Conservation (phyloP, 1,140 invertebrate genomes). For the Paracyclopina nana region DNA sequence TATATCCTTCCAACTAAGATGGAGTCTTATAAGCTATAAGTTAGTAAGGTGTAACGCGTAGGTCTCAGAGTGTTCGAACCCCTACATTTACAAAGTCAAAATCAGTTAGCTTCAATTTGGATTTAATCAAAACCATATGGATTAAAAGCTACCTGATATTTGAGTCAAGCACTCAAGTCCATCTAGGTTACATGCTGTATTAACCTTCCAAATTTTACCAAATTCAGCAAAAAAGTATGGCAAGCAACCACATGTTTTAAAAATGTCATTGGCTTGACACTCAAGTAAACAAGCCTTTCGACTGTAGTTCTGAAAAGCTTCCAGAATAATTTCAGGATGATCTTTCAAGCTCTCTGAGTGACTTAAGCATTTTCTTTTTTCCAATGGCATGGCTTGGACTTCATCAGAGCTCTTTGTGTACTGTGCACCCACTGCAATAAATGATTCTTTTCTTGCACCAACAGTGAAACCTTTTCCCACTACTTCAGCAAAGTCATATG, state of each 20-base stretch:
- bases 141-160: too few species aligned
- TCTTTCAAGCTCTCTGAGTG: background rate
- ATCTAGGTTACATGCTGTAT: background rate
- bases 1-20: too few species aligned
- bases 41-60: too few species aligned
- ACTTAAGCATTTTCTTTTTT: background rate
- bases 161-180: background rate
- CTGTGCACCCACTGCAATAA: constrained; percentile 8
- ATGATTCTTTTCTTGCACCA: constrained; percentile 9
- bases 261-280: constrained; percentile 8
- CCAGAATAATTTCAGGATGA: background rate
- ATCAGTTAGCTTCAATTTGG: too few species aligned
- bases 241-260: constrained; percentile 17
- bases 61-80: too few species aligned
- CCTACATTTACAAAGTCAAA: too few species aligned
- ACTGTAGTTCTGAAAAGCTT: constrained; percentile 12
- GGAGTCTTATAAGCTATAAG: too few species aligned
- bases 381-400: background rate
- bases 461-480: constrained; percentile 15
- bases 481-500: constrained; percentile 17
- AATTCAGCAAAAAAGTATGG: constrained; percentile 15
- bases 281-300: constrained; percentile 15
- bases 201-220: background rate
- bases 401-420: too few species aligned
- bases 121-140: too few species aligned